Evolutionary conservation across 2,888 invertebrate genomes (phyloP).

Genomic region (Isotomurus palustris): DNA sequence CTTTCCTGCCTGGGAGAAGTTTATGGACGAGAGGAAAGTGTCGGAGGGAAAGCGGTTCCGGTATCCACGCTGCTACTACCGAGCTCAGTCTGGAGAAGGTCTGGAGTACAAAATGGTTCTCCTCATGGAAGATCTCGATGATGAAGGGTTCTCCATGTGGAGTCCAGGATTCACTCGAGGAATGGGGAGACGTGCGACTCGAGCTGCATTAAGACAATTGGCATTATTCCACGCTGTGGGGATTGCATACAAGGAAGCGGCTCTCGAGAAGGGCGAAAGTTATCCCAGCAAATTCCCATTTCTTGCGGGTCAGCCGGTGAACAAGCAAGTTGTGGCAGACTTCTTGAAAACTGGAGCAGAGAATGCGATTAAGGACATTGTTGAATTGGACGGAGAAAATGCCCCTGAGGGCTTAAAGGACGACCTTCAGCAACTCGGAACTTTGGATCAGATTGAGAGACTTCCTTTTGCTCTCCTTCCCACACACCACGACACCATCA

Average conservation of each 20-base stretch:
- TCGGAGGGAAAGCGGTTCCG: constrained; percentile 19
- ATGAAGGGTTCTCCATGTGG: constrained; percentile 16
- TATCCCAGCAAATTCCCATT: neutral
- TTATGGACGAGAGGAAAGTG: constrained; percentile 17
- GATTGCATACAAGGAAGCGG: constrained; percentile 19
- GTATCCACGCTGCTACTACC: constrained; percentile 27
- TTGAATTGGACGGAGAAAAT: constrained; percentile 8
- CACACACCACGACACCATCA: neutral
- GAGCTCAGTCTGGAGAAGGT: constrained; percentile 20
- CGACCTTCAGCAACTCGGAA: constrained; percentile 5
- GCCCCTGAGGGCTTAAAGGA: constrained; percentile 16
- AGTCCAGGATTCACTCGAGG: constrained; percentile 21
- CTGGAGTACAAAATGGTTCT: constrained; percentile 29
- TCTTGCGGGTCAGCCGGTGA: neutral
- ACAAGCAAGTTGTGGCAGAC: neutral
- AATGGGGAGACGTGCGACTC: constrained; percentile 13
- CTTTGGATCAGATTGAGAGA: constrained; percentile 1
- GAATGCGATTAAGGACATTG: constrained; percentile 9
- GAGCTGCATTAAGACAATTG: constrained; percentile 21
- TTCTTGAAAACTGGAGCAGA: constrained; percentile 6
- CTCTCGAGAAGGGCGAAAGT: neutral
- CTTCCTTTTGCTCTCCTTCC: neutral
- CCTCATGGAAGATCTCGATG: constrained; percentile 24
- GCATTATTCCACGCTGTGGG: constrained; percentile 28
- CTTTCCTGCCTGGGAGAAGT: constrained; percentile 23